Conservation (phyloP, 2,888 invertebrate species). For the Glyphotaelius pellucidus region DNA sequence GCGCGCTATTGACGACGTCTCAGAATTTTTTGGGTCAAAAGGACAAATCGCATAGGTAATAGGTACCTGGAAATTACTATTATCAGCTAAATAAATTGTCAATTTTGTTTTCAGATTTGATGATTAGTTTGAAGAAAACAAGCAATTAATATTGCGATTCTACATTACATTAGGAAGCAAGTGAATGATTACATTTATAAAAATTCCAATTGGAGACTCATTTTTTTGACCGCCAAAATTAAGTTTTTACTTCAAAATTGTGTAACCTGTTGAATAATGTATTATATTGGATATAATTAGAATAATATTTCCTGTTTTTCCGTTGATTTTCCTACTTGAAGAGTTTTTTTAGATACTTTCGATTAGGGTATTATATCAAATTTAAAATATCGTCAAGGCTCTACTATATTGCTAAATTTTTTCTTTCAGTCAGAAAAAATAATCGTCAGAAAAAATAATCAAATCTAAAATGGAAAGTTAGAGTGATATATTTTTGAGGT, state of each 20-base stretch:
- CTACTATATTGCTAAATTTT: no score
- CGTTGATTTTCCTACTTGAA: no score
- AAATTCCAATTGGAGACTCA: no score
- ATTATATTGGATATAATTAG: no score
- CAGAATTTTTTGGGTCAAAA: slow-evolving; percentile 37
- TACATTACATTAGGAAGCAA: no score
- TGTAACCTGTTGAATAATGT: no score
- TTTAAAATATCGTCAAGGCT: neutral
- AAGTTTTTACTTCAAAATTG: no score
- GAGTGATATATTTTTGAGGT: no score
- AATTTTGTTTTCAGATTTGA: neutral
- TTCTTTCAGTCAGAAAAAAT: neutral
- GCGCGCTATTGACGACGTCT: slow-evolving; percentile 22
- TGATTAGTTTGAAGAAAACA: neutral
- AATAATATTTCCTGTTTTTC: no score
- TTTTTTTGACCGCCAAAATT: no score
- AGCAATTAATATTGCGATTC: neutral
- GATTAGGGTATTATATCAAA: neutral
- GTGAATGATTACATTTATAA: no score
- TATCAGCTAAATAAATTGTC: neutral
- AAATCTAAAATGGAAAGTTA: neutral
- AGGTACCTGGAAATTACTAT: neutral
- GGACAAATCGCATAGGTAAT: slow-evolving; percentile 7
- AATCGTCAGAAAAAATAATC: neutral
- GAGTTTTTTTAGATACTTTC: neutral